Evolutionary conservation across 2,888 invertebrate species (phyloP).

Genomic region (Danaus chrysippus): DNA sequence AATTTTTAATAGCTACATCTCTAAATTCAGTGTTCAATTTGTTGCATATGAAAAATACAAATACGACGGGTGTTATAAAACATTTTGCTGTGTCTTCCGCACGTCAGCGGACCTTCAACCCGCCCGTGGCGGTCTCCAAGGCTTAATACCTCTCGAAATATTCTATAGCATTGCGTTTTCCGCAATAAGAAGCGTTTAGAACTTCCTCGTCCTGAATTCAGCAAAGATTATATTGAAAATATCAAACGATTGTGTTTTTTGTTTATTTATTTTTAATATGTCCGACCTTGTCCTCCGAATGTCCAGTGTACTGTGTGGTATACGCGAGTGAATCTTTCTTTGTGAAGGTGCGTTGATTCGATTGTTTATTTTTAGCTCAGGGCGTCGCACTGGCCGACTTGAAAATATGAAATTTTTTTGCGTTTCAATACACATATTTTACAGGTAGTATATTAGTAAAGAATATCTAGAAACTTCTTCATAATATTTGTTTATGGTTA

Average conservation of each 20-base stretch:
- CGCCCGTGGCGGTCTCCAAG: constrained; percentile 44
- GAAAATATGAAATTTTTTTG: background rate
- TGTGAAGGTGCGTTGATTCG: constrained; percentile 69
- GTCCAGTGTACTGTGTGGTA: constrained; percentile 50
- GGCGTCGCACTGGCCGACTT: constrained; percentile 58
- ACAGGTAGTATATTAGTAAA: too few relatives aligned
- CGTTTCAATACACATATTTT: background rate
- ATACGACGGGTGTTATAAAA: constrained; percentile 22
- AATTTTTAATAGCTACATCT: constrained; percentile 34
- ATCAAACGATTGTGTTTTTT: background rate
- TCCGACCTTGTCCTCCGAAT: constrained; percentile 14
- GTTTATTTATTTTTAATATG: background rate
- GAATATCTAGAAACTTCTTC: too few relatives aligned
- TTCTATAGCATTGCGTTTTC: constrained; percentile 21
- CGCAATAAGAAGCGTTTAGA: constrained; percentile 30
- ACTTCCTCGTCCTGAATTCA: constrained; percentile 14
- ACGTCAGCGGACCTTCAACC: constrained; percentile 56
- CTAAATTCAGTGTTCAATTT: constrained; percentile 15
- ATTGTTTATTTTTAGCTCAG: constrained; percentile 72
- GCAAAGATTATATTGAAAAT: background rate
- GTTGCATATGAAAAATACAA: constrained; percentile 17
- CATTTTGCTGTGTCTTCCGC: constrained; percentile 30
- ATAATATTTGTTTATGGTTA: too few relatives aligned
- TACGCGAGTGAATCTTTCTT: constrained; percentile 66
- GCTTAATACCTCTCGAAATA: constrained; percentile 34